phyloP scores from a whole-genome alignment of 2,888 invertebrate species.

The Leptarthrus brevirostris region DNA sequence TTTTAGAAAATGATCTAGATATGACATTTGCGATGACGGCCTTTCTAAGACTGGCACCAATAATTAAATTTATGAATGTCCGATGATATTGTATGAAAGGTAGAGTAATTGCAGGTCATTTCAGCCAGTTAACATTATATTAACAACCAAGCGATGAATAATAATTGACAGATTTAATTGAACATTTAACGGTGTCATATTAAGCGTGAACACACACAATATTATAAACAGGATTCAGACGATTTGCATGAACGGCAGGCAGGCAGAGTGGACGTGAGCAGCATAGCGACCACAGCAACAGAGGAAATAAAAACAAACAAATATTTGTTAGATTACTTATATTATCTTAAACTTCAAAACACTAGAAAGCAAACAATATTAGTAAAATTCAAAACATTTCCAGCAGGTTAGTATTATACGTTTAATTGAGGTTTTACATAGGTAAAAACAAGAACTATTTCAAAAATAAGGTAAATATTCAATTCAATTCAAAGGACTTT shows the following conservation, averaged over 20 bases:
- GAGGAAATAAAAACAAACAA: constrained; percentile 28
- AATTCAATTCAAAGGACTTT: too few relatives aligned
- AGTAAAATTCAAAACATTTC: too few relatives aligned
- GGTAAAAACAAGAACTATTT: too few relatives aligned
- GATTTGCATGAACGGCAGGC: constrained; percentile 34
- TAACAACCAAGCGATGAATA: neutral
- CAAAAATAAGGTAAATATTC: too few relatives aligned
- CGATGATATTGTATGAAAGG: neutral
- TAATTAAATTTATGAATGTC: neutral
- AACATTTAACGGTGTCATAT: neutral
- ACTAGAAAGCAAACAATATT: constrained; percentile 6
- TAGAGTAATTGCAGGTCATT: neutral
- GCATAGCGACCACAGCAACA: constrained; percentile 28
- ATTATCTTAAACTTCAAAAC: too few relatives aligned
- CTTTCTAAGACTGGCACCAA: constrained; percentile 81
- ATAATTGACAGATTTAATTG: neutral
- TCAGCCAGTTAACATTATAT: neutral
- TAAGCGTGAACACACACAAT: constrained; percentile 16
- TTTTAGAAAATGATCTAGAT: constrained; percentile 89
- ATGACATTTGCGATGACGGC: constrained; percentile 91
- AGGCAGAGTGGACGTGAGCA: constrained; percentile 6
- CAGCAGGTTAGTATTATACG: too few relatives aligned
- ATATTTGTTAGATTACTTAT: constrained; percentile 26
- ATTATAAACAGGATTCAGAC: constrained; percentile 22
- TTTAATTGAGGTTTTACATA: too few relatives aligned